Evolutionary conservation across 1,140 invertebrate species (phyloP).

Genomic region (Whitmania pigra): DNA sequence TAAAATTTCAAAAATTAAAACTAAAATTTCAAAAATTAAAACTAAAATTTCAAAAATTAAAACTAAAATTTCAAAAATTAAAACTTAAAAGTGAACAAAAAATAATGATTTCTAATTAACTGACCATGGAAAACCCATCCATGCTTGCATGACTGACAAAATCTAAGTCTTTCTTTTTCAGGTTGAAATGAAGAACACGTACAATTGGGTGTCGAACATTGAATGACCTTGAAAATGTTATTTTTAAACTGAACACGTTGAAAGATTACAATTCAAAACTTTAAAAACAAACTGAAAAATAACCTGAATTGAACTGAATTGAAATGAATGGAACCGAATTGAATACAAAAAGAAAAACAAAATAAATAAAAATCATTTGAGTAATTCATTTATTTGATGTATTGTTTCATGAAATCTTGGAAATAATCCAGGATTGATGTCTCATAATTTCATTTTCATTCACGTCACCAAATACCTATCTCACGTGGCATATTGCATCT

Average conservation of each 20-base stretch:
- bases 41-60: not conserved
- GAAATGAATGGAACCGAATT: not conserved
- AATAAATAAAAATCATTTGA: not conserved
- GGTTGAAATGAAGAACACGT: not conserved
- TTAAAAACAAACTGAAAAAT: not conserved
- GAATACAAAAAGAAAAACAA: not conserved
- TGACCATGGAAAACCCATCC: slow-evolving; percentile 18
- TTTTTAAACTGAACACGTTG: not conserved
- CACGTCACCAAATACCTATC: no score
- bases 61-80: not conserved
- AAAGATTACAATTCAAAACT: not conserved
- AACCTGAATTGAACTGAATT: not conserved
- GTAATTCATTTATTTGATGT: not conserved
- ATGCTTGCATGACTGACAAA: slow-evolving; percentile 12
- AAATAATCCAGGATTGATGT: no score
- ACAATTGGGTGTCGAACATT: not conserved
- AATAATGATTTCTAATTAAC: not conserved
- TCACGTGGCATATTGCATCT: no score
- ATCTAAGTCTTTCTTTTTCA: not conserved
- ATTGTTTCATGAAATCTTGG: no score
- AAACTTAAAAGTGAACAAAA: no score
- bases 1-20: no score
- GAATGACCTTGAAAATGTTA: slow-evolving; percentile 2
- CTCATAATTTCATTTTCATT: no score
- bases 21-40: not conserved